Evolutionary conservation across 92 coral and sea anemone genomes (phyloP).

Genomic region (Phenganax marumi): DNA sequence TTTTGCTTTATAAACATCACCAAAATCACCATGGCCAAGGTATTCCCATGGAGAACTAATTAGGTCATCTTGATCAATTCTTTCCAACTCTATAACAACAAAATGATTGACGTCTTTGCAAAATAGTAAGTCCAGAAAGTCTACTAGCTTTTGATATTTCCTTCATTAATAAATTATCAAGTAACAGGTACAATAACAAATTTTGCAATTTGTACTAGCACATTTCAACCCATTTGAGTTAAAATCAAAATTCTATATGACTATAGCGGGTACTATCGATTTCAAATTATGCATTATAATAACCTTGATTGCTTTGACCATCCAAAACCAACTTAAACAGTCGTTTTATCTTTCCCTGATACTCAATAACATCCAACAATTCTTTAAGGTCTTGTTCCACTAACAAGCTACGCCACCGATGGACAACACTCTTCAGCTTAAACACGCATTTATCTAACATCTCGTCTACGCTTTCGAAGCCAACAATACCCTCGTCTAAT

Average conservation of each 20-base stretch:
- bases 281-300: no score
- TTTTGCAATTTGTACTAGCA: background rate
- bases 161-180: slow-evolving; percentile 22
- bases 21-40: slow-evolving; percentile 85
- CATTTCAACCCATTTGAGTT: background rate
- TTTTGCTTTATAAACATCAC: slow-evolving; percentile 81
- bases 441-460: slow-evolving; percentile 19
- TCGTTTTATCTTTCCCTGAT: slow-evolving; percentile 14
- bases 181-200: background rate
- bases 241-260: background rate
- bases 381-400: slow-evolving; percentile 12
- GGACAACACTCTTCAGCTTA: slow-evolving; percentile 10
- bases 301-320: background rate
- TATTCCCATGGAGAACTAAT: slow-evolving; percentile 65
- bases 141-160: background rate
- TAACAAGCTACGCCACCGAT: background rate
- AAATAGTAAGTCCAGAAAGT: background rate
- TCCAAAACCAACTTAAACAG: slow-evolving; percentile 20
- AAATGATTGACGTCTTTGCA: background rate
- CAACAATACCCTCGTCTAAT: background rate
- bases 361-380: slow-evolving; percentile 14
- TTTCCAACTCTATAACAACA: slow-evolving; percentile 39
- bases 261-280: no score
- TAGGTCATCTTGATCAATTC: slow-evolving; percentile 73
- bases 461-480: slow-evolving; percentile 8